Conservation (phyloP, 2,113 vertebrate genomes). For the Struthidea cinerea region DNA sequence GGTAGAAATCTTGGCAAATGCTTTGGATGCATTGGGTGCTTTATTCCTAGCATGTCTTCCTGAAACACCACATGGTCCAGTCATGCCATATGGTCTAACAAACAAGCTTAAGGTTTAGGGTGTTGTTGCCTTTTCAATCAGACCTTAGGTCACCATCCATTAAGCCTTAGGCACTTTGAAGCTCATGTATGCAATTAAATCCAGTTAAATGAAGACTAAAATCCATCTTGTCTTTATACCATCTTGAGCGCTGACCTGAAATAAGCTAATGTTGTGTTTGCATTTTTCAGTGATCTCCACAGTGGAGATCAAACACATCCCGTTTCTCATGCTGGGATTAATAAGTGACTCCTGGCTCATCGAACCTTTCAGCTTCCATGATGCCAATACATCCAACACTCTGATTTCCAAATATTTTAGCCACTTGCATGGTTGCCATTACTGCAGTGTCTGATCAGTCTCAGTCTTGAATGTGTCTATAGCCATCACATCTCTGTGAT, state of each 20-base stretch:
- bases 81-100: background rate
- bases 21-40: background rate
- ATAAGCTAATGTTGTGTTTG: background rate
- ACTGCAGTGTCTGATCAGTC: background rate
- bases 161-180: background rate
- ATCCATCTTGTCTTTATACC: background rate
- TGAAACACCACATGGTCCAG: background rate
- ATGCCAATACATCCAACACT: background rate
- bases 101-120: constrained; percentile 7
- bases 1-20: background rate
- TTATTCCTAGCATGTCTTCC: background rate
- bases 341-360: background rate
- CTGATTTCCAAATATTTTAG: background rate
- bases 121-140: background rate
- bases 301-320: background rate
- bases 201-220: constrained; percentile 14
- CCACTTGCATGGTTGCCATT: background rate
- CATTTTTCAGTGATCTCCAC: background rate
- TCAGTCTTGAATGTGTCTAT: background rate
- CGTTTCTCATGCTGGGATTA: background rate
- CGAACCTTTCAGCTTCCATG: background rate
- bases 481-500: background rate
- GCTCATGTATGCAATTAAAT: background rate
- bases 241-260: background rate
- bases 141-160: background rate